Evolutionary conservation across 2,113 vertebrate genomes (phyloP).

Genomic region (Melanerpes formicivorus): DNA sequence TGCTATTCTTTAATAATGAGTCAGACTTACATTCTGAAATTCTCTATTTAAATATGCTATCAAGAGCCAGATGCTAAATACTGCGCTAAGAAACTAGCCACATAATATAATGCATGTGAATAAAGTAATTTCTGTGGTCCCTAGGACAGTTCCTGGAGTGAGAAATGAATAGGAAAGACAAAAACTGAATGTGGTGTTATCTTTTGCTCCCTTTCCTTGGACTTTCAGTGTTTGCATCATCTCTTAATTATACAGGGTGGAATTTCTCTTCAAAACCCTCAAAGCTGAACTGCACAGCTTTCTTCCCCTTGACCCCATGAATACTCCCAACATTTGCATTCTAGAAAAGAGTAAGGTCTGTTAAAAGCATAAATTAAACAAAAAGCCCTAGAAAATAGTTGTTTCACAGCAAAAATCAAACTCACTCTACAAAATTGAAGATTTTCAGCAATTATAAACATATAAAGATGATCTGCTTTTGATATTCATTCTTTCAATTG

Average conservation of each 20-base stretch:
- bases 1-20: not conserved
- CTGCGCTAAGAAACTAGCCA: not conserved
- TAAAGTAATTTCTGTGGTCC: not conserved
- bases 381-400: not conserved
- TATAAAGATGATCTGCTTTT: not conserved
- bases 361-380: not conserved
- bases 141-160: not conserved
- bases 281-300: not conserved
- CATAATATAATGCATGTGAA: not conserved
- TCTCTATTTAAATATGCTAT: not conserved
- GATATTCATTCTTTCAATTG: accelerated
- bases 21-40: not conserved
- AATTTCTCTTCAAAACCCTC: not conserved
- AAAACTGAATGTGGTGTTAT: not conserved
- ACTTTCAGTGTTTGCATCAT: not conserved
- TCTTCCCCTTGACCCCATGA: not conserved
- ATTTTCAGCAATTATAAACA: not conserved
- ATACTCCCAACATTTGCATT: not conserved
- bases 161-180: not conserved
- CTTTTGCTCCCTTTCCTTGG: not conserved
- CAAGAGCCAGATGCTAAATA: not conserved
- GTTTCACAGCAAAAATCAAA: not conserved
- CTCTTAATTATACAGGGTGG: not conserved
- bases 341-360: not conserved
- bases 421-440: not conserved